Percentiles rank a stretch among this genome's conserved stretches.
Evolutionary conservation across 1,140 invertebrate species (phyloP).

Genomic region (Leguminivora glycinivorella): DNA sequence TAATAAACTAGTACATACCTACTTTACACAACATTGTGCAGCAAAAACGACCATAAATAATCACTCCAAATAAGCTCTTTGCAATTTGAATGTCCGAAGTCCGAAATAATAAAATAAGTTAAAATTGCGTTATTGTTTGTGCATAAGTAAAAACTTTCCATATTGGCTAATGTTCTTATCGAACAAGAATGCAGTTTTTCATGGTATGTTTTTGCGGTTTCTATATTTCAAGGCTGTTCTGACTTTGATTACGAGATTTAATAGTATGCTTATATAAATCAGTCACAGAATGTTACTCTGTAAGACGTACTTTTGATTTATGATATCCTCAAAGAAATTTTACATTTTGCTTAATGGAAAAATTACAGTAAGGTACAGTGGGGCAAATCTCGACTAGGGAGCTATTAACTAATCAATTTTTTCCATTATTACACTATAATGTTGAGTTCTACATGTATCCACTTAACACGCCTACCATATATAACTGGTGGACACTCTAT

Average conservation of each 20-base stretch:
- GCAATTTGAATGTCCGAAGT: neutral
- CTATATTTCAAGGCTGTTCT: neutral
- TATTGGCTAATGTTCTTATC: neutral
- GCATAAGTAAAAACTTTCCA: neutral
- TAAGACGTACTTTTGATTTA: neutral
- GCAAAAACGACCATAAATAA: neutral
- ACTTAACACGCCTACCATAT: too few relatives aligned
- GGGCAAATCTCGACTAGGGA: too few relatives aligned
- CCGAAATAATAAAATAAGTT: too few relatives aligned
- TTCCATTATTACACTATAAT: too few relatives aligned
- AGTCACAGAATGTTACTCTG: neutral
- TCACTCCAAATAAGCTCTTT: neutral
- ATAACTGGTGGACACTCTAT: too few relatives aligned
- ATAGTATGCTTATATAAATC: neutral
- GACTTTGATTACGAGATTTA: slow-evolving; percentile 3
- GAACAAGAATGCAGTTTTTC: slow-evolving; percentile 4
- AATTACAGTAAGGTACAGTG: too few relatives aligned
- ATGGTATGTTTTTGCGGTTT: neutral
- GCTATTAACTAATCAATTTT: too few relatives aligned
- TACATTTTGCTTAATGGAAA: too few relatives aligned
- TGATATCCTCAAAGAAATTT: too few relatives aligned
- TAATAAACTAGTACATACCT: too few relatives aligned
- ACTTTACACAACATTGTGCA: too few relatives aligned
- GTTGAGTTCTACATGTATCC: too few relatives aligned
- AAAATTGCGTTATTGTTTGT: neutral